Evolutionary conservation across 1,140 invertebrate species (phyloP).

Genomic region (Nautilus pompilius): DNA sequence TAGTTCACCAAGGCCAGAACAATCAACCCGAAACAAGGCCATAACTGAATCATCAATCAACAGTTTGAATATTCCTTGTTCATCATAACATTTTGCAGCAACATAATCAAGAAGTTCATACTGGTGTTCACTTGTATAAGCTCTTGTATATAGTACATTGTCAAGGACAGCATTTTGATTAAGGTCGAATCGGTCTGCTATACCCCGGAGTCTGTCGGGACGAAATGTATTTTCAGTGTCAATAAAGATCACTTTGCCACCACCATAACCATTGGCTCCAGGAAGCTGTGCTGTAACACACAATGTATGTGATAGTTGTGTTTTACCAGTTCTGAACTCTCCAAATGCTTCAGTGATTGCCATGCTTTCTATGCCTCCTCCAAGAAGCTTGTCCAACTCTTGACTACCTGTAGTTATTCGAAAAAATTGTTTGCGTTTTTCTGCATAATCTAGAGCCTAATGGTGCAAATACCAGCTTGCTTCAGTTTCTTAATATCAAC

Average conservation of each 20-base stretch:
- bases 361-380: constrained; percentile 61
- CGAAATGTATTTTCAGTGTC: constrained; percentile 84
- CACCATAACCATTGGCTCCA: constrained; percentile 65
- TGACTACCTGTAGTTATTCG: constrained; percentile 70
- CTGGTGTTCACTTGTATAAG: constrained; percentile 80
- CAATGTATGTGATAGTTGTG: constrained; percentile 73
- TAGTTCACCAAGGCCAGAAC: constrained; percentile 73
- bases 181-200: constrained; percentile 75
- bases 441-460: no score
- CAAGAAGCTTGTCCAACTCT: constrained; percentile 64
- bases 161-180: constrained; percentile 73
- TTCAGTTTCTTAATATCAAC: constrained; percentile 78
- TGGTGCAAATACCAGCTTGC: constrained; percentile 73
- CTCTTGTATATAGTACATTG: constrained; percentile 76
- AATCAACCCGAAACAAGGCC: constrained; percentile 79
- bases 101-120: constrained; percentile 74
- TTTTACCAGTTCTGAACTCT: constrained; percentile 71
- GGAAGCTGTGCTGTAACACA: constrained; percentile 72
- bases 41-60: constrained; percentile 77
- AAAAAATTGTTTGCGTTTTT: constrained; percentile 70
- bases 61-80: constrained; percentile 74
- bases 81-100: constrained; percentile 78
- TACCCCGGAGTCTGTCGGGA: constrained; percentile 69
- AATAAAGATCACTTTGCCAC: constrained; percentile 76
- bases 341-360: constrained; percentile 61